Evolutionary conservation across 2,113 vertebrate species (phyloP).

Genomic region (Dasyornis broadbenti): DNA sequence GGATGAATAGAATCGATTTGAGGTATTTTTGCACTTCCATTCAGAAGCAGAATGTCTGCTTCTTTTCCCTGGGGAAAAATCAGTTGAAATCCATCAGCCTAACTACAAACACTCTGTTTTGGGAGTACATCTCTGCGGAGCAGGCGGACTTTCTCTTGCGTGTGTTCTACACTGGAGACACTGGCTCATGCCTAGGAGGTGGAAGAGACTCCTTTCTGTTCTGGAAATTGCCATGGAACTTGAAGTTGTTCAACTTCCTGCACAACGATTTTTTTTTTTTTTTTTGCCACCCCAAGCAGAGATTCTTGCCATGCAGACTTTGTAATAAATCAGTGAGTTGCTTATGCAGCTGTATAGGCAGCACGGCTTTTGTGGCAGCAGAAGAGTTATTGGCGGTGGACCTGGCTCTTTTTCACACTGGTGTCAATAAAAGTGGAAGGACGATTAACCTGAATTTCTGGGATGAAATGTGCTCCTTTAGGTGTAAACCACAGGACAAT

Average conservation of each 20-base stretch:
- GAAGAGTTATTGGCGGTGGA: not conserved
- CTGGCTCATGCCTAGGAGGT: not conserved
- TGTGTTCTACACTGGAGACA: not conserved
- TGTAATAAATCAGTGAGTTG: not conserved
- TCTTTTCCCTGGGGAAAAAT: not conserved
- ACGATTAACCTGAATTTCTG: not conserved
- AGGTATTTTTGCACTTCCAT: not conserved
- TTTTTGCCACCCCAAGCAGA: not conserved
- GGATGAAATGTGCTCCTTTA: not conserved
- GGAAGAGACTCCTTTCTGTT: not conserved
- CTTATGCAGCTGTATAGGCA: not conserved
- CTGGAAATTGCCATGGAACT: not conserved
- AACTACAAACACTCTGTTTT: not conserved
- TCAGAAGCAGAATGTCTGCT: not conserved
- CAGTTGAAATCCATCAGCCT: not conserved
- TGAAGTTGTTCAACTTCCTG: not conserved
- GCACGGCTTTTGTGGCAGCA: not conserved
- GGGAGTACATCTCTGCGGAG: not conserved
- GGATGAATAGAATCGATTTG: not conserved
- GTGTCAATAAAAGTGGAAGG: not conserved
- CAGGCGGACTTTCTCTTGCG: not conserved
- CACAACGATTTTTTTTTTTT: not conserved
- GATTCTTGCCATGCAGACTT: not conserved
- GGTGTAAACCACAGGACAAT: not conserved
- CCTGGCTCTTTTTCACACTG: not conserved